Base-by-base conservation (phyloP, 2,888 invertebrate genomes). In the Amphipoea lucens region DNA sequence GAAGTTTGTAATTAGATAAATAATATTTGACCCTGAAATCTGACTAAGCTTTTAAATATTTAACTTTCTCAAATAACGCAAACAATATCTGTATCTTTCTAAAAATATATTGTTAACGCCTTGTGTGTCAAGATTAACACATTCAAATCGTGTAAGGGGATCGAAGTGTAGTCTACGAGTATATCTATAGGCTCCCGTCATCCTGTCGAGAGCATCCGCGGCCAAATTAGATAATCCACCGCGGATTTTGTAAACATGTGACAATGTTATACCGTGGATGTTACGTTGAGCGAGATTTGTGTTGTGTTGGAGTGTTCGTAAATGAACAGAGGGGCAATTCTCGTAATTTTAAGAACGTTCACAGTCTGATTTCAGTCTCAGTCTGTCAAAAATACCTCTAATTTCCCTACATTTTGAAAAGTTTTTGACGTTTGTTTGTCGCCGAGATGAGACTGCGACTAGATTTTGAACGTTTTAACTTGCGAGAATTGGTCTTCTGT, bases 211-310 rank as follows among this genome's bases (percentile, higher is more conserved):
- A 88, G 87, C 90, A 89, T 91, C 91, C 91, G 90, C 85, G 81
- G 68, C 83, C 89, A 92, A 93, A 93, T 92, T 92, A 91, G 90
- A 91, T 93, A 93, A 93, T 91, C 90, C 88, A 84, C 88, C 87
- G 82, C 82, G 78, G 87, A 90, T 90, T 91, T 89, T 85, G 84
- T 83, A 83, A 88, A 88, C 89, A 88, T 87, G 89, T 87, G 78
- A 89, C 83, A 76, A 79, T 87, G 66, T 75, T 42, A 12, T 36
- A 66, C 12, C 29, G 11, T 60, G 23, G 65, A 29, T 70, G 23
- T 62, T 14, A 2, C 1, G 20, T 51, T 76, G 36, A 68, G 14
- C 14, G 40, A 51, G 54, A 74, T 79, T 57, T 51, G 20, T 60
- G 60, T 62, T 62, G 5, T 29, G 29, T 60, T 60, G n/a, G n/a